A percentile compares a stretch with the other conserved stretches of the same genome.
Conservation (phyloP, 2,888 invertebrate genomes). For the Pardosa pseudoannulata region DNA sequence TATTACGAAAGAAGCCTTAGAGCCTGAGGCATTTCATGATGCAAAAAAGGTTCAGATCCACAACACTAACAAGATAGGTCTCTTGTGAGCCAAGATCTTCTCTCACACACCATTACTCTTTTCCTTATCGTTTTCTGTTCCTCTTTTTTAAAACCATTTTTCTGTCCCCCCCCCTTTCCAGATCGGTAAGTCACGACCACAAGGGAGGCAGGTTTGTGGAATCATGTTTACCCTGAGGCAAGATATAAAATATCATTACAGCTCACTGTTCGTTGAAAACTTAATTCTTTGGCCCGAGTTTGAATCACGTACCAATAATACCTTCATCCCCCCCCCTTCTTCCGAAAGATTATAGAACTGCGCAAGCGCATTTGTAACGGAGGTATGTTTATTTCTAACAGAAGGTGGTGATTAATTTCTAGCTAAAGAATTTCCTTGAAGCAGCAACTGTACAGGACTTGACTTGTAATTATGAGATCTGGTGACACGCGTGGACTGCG, state of each 20-base stretch:
- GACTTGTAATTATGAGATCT: no score
- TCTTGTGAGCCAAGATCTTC: no score
- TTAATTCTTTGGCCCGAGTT: neutral
- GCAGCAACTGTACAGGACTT: no score
- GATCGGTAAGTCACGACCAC: slow-evolving; percentile 3
- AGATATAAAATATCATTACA: neutral
- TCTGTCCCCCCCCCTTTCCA: neutral
- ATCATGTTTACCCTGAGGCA: neutral
- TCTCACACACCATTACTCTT: no score
- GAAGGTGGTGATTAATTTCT: neutral
- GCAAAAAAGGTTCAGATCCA: no score
- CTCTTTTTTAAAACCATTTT: no score
- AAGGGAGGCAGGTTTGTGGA: neutral
- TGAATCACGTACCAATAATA: neutral
- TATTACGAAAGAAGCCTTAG: no score
- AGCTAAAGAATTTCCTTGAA: no score
- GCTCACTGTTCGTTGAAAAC: neutral
- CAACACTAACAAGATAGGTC: no score
- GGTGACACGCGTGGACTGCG: no score
- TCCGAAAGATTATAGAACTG: neutral
- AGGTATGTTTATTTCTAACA: neutral
- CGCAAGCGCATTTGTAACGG: neutral
- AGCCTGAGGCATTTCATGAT: no score
- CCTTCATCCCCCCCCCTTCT: neutral
- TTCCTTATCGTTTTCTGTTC: no score